phyloP scores from a whole-genome alignment of 1,140 invertebrate genomes.

The Neomicropteryx cornuta region DNA sequence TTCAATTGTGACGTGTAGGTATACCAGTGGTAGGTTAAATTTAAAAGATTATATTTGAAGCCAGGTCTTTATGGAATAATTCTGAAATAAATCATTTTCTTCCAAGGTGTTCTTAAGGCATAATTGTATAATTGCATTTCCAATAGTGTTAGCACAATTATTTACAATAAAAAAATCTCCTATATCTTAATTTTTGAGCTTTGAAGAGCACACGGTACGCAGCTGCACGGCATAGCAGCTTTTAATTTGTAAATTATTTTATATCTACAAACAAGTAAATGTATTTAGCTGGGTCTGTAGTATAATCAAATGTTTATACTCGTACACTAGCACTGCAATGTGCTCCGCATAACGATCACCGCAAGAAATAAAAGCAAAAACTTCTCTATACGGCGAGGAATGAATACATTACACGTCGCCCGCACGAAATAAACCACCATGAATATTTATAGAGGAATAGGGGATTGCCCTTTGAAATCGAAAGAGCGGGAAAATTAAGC shows the following conservation, averaged over 20 bases:
- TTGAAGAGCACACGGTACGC: not conserved
- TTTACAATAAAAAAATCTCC: not conserved
- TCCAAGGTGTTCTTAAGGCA: too few relatives aligned
- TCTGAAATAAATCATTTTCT: too few relatives aligned
- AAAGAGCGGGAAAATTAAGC: constrained; percentile 17
- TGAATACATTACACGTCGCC: not conserved
- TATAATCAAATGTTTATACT: not conserved
- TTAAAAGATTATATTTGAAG: too few relatives aligned
- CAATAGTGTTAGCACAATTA: not conserved
- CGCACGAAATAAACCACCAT: constrained; percentile 7
- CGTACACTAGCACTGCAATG: not conserved
- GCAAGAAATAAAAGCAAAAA: not conserved
- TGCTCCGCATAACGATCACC: not conserved
- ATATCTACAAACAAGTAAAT: not conserved
- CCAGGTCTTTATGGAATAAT: too few relatives aligned
- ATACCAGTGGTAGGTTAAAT: too few relatives aligned
- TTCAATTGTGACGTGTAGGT: too few relatives aligned
- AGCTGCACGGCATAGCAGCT: not conserved
- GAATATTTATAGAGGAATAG: constrained; percentile 18
- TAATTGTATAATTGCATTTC: not conserved
- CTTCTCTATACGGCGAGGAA: not conserved
- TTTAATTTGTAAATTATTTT: not conserved
- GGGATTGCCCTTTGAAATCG: constrained; percentile 18
- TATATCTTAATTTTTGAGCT: not conserved
- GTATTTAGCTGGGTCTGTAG: not conserved